Conservation (phyloP, 2,797 vertebrate species). For the Synaphobranchus kaupii region DNA sequence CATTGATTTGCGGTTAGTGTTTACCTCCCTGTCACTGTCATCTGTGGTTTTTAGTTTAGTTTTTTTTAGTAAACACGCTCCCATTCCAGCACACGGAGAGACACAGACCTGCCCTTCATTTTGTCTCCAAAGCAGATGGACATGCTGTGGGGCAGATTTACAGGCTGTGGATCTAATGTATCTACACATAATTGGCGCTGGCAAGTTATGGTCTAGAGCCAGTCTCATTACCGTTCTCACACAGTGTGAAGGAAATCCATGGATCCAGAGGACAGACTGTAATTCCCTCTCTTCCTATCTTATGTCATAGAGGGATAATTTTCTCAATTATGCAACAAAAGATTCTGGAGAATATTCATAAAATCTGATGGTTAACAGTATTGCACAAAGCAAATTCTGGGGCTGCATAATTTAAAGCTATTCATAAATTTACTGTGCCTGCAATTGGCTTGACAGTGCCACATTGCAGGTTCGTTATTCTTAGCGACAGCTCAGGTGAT, state of each 20-base stretch:
- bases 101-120: too few species aligned
- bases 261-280: slow-evolving; percentile 41
- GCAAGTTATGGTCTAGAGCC: slow-evolving; percentile 49
- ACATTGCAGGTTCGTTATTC: too few species aligned
- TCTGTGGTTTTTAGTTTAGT: background rate
- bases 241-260: slow-evolving; percentile 50
- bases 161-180: slow-evolving; percentile 40
- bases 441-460: too few species aligned
- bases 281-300: background rate
- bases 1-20: too few species aligned
- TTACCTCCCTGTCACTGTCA: slow-evolving; percentile 12
- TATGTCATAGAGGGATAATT: background rate
- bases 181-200: slow-evolving; percentile 40
- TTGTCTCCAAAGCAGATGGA: slow-evolving; percentile 21
- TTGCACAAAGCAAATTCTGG: too few species aligned
- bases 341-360: too few species aligned
- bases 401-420: too few species aligned
- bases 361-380: too few species aligned
- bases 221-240: slow-evolving; percentile 55
- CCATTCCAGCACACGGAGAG: slow-evolving; percentile 31
- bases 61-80: too few species aligned
- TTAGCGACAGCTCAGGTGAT: too few species aligned
- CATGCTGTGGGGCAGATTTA: slow-evolving; percentile 25
- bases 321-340: background rate
- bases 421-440: too few species aligned